Base-by-base conservation (phyloP, 2,888 invertebrate genomes). In the Zaprionus obscuricornis region DNA sequence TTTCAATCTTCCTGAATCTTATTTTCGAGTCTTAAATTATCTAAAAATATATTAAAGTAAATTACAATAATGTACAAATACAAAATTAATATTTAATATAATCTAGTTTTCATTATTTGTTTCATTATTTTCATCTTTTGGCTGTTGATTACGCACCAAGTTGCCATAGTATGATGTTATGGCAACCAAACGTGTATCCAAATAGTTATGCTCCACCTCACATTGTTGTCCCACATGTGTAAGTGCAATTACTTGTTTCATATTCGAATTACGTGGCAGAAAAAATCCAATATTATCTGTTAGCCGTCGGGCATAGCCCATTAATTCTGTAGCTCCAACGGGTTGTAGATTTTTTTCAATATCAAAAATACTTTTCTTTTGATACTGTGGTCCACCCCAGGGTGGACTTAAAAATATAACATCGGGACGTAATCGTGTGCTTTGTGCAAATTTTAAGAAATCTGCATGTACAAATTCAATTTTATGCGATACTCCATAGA, bases 361-460 rank as follows among this genome's bases (percentile, higher is more conserved):
- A 88, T 96, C 94, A 86, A 95, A 97, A 8, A 92, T 92, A 2
- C 91, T 89, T 40, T 92, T 91, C 88, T 92, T 90, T 3, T 93
- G 90, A 89, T 99, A 99, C 3, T 92, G 91, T 0, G 97, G 97
- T 0, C 98, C 98, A n/a, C 99, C 99, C 99, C 99, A 99, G 0
- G 99, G 99, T 1, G 99, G 99, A 87, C 97, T 97, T 11, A 99
- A 91, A 89, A 98, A 99, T 1, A 99, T 96, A 54, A 95, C 95
- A 87, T 99, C 98, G 0, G 95, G 97, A 39, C 92, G 90, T 11
- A 96, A 87, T 6, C 58, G 71, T 0, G 74, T 81, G 0, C 86
- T 90, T 0, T 92, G 91, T 0, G 94, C 95, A 27, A 96, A 88
- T 57, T 93, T 89, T 72, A 97, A 92, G 91, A 95, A 99, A 91